A percentile compares a stretch with the other conserved stretches of the same genome.
phyloP scores from a whole-genome alignment of 2,888 invertebrate genomes.

The Trachelus tabidus region DNA sequence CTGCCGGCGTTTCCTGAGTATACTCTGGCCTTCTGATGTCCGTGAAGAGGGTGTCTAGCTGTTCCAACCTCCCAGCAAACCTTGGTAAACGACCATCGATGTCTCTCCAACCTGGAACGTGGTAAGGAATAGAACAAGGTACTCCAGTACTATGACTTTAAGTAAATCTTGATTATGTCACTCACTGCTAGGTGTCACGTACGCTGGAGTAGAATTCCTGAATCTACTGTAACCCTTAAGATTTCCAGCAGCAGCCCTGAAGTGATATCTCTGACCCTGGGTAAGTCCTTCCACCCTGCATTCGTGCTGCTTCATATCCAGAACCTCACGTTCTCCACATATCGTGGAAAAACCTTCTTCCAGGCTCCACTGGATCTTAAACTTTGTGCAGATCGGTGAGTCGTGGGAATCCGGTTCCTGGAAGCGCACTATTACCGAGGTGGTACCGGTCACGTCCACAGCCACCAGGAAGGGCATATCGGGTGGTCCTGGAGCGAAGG shows the following conservation, averaged over 20 bases:
- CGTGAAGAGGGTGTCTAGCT: conserved; percentile 80
- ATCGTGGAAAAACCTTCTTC: conserved; percentile 85
- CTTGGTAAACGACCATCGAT: conserved; percentile 77
- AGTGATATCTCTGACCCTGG: conserved; percentile 89
- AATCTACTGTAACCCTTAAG: conserved; percentile 89
- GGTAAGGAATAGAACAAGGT: neutral
- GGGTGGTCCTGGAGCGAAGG: conserved; percentile 73
- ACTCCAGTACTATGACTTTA: neutral
- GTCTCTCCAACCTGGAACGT: conserved; percentile 83
- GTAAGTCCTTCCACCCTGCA: conserved; percentile 79
- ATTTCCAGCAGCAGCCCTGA: conserved; percentile 93
- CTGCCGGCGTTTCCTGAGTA: conserved; percentile 73
- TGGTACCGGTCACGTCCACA: conserved; percentile 77
- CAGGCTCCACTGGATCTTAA: conserved; percentile 96
- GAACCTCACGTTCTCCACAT: conserved; percentile 82
- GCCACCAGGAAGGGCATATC: conserved; percentile 84
- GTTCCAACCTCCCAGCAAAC: conserved; percentile 77
- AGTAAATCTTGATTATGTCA: conserved; percentile 36
- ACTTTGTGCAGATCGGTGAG: conserved; percentile 88
- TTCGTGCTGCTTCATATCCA: conserved; percentile 74
- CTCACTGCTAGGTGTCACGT: conserved; percentile 92
- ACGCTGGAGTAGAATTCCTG: conserved; percentile 81
- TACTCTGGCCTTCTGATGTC: conserved; percentile 78
- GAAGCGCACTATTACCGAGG: conserved; percentile 76
- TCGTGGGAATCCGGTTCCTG: conserved; percentile 78